Base-by-base conservation (phyloP, 2,888 invertebrate genomes). In the Sesamia inferens region DNA sequence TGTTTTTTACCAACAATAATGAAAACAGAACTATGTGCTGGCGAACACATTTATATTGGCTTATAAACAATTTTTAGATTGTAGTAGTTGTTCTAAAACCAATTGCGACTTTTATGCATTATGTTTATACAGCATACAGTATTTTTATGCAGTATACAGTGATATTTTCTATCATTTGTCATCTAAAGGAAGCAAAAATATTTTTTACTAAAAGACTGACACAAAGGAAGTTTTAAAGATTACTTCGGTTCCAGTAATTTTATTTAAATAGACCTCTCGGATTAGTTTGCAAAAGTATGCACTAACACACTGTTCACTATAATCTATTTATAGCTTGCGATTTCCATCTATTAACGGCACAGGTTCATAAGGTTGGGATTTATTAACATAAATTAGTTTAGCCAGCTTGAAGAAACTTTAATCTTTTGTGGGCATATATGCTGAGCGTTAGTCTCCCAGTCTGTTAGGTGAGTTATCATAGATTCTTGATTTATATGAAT, bases 51-150 rank as follows among this genome's bases (percentile, higher is more conserved):
- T 69, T 24, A 24, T 55, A n/a, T 59, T 54, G 61, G 51, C 19
- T 24, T 19, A 24, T 54, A 47, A 19, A 8, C 0, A 16, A n/a
- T 19, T 54, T 48, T 47, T 48, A 13, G n/a, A 47, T 61, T 58
- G 19, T 24, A 39, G 19, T 31, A 51, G 51, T 51, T 51, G 19
- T 51, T 63, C 7, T 54, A 63, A 64, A 54, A 59, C 31, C 13
- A 65, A 64, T 59, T 65, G 79, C 74, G 76, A 76, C 7, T 79
- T 64, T 13, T 55, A 31, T 61, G 51, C 39, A 22, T 55, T 62
- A 11, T n/a, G n/a, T n/a, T n/a, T n/a, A n/a, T n/a, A n/a, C n/a
- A n/a, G n/a, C n/a, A n/a, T n/a, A n/a, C n/a, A n/a, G n/a, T n/a
- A n/a, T n/a, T n/a, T n/a, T n/a, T n/a, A n/a, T n/a, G n/a, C n/a